Percentiles rank a stretch among this genome's conserved stretches.
Conservation (phyloP, 2,888 invertebrate genomes). For the Caenorhabditis sp. region DNA sequence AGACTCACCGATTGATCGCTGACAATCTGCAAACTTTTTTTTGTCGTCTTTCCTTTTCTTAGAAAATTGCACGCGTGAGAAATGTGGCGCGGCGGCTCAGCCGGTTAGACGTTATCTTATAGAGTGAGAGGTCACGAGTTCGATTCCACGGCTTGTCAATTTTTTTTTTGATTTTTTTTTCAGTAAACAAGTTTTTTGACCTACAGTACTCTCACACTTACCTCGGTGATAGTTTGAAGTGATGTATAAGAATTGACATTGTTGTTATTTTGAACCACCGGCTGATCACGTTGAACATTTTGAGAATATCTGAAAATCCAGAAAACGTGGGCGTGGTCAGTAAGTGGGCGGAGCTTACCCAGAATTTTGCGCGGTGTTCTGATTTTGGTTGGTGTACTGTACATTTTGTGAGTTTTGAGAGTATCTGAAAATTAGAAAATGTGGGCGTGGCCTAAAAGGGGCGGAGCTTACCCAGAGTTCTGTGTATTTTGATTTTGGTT, state of each 20-base stretch:
- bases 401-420: too few relatives aligned
- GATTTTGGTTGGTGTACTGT: neutral
- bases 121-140: too few relatives aligned
- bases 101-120: too few relatives aligned
- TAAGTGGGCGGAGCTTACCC: neutral
- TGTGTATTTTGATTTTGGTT: neutral
- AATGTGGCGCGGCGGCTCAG: neutral
- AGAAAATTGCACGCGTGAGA: neutral
- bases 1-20: conserved; percentile 45
- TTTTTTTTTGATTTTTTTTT: too few relatives aligned
- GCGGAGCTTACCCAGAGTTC: neutral
- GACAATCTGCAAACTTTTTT: conserved; percentile 43
- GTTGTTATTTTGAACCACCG: neutral
- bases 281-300: neutral
- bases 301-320: neutral
- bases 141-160: too few relatives aligned
- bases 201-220: too few relatives aligned
- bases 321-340: neutral
- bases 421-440: neutral
- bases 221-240: neutral
- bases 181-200: too few relatives aligned
- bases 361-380: neutral
- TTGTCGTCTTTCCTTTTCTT: too few relatives aligned
- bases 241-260: neutral
- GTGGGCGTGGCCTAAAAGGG: conserved; percentile 3